Conservation (phyloP, 2,797 vertebrate species). For the Lepilemur septentrionalis region DNA sequence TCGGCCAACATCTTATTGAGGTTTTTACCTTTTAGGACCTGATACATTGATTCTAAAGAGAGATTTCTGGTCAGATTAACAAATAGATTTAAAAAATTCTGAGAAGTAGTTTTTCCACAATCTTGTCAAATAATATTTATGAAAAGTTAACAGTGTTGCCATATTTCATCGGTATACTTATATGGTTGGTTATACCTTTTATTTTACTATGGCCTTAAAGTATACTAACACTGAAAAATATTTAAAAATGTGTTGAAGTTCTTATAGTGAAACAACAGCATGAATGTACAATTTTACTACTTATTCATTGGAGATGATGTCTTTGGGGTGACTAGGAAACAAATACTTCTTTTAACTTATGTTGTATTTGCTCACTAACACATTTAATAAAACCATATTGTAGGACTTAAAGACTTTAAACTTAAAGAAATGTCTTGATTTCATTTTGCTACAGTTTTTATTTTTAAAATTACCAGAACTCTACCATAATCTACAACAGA, state of each 20-base stretch:
- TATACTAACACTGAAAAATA: neutral
- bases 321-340: neutral
- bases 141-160: slow-evolving; percentile 9
- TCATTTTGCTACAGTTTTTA: neutral
- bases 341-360: neutral
- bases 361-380: neutral
- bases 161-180: neutral
- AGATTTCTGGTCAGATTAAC: neutral
- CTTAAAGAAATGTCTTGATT: neutral
- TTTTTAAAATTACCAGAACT: neutral
- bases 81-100: neutral
- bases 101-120: neutral
- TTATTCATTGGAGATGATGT: neutral
- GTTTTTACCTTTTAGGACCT: neutral
- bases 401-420: neutral
- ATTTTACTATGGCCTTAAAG: neutral
- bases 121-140: neutral
- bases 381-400: neutral
- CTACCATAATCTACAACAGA: neutral
- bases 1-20: neutral
- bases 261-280: neutral
- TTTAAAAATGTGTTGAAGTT: neutral
- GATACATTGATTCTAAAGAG: neutral
- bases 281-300: neutral
- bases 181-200: neutral